phyloP scores from a whole-genome alignment of 2,797 vertebrate species.

The Loris lydekkerianus region DNA sequence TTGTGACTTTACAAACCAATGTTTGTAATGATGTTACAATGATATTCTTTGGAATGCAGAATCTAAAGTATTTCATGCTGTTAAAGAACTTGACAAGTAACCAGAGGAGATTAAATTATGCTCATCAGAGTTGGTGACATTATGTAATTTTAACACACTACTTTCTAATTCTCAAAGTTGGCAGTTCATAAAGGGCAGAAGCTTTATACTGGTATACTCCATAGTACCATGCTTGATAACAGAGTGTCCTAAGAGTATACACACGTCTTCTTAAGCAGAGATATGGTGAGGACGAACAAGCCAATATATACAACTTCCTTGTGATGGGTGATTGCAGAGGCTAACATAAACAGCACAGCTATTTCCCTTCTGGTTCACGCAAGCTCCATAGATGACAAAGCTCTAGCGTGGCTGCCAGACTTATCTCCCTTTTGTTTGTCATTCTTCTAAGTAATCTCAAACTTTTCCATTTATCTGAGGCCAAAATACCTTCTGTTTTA shows the following conservation, averaged over 20 bases:
- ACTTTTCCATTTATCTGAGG: slow-evolving; percentile 67
- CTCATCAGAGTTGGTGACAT: background rate
- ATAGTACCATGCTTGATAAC: background rate
- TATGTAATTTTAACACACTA: slow-evolving; percentile 37
- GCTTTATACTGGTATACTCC: background rate
- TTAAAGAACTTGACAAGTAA: slow-evolving; percentile 1
- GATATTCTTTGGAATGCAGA: slow-evolving; percentile 23
- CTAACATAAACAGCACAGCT: slow-evolving; percentile 2
- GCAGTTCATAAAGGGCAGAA: background rate
- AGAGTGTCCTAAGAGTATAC: background rate
- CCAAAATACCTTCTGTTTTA: slow-evolving; percentile 73
- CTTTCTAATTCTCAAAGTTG: background rate
- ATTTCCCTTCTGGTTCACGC: background rate
- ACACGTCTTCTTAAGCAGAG: background rate
- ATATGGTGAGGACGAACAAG: background rate
- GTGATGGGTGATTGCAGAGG: background rate
- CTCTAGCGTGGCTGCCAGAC: background rate
- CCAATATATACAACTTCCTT: background rate
- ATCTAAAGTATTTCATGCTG: background rate
- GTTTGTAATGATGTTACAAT: background rate
- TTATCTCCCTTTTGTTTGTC: slow-evolving; percentile 65
- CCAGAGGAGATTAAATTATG: slow-evolving; percentile 39
- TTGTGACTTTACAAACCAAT: background rate
- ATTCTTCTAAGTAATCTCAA: slow-evolving; percentile 70
- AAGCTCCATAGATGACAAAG: slow-evolving; percentile 2